phyloP scores from a whole-genome alignment of 2,888 invertebrate species.

The Chironomus riparius region DNA sequence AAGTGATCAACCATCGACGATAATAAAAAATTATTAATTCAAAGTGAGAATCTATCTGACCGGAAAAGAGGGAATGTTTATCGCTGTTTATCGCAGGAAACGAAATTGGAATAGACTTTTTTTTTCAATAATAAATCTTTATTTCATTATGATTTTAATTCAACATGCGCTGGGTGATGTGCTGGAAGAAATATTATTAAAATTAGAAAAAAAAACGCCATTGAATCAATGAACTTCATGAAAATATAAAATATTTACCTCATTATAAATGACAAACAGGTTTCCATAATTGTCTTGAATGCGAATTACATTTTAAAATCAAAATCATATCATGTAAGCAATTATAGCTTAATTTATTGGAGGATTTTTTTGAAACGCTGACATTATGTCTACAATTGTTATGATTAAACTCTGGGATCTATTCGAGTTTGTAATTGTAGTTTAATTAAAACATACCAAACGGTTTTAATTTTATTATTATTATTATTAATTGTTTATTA shows the following conservation, averaged over 20 bases:
- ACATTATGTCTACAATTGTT: too few species aligned
- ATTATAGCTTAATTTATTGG: too few species aligned
- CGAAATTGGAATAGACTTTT: constrained; percentile 1
- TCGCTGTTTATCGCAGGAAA: constrained; percentile 19
- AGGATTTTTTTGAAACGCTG: too few species aligned
- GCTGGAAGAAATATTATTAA: too few species aligned
- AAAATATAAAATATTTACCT: neutral
- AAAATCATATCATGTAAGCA: constrained; percentile 24
- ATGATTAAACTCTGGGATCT: too few species aligned
- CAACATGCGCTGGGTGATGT: neutral
- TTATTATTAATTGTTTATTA: too few species aligned
- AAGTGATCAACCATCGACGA: too few species aligned
- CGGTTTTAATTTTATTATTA: too few species aligned
- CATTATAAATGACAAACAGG: constrained; percentile 17
- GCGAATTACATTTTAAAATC: constrained; percentile 21
- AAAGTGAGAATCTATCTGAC: neutral
- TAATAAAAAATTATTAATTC: neutral
- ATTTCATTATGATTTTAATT: neutral
- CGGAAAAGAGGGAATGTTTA: constrained; percentile 18
- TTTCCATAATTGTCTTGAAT: constrained; percentile 23
- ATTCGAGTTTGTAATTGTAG: too few species aligned
- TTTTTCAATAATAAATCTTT: neutral
- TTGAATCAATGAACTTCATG: constrained; percentile 7
- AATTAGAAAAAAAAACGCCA: neutral
- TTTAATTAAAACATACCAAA: too few species aligned